A percentile compares a stretch with the other conserved stretches of the same genome.
phyloP scores from a whole-genome alignment of 2,888 invertebrate species.

The Amphiduros pacificus region DNA sequence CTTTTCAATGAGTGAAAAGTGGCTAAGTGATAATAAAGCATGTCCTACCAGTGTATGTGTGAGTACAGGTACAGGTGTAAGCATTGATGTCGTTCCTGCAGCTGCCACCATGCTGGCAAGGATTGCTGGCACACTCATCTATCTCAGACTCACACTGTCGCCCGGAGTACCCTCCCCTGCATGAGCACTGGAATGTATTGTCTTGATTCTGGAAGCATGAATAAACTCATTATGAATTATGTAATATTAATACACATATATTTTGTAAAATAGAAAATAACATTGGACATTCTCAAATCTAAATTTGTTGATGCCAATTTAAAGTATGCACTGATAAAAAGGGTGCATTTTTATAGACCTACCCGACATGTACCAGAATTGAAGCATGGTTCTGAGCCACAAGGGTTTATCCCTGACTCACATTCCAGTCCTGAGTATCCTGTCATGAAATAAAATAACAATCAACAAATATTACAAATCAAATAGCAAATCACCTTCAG shows the following conservation, averaged over 20 bases:
- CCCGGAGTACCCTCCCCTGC: conserved; percentile 22
- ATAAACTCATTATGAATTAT: too few relatives aligned
- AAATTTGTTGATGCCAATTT: too few relatives aligned
- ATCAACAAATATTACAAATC: background rate
- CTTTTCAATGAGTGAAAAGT: too few relatives aligned
- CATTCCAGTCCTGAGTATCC: conserved; percentile 35
- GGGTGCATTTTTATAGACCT: conserved; percentile 13
- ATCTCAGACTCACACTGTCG: conserved; percentile 34
- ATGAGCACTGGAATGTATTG: too few relatives aligned
- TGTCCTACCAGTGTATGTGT: conserved; percentile 30
- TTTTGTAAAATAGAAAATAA: too few relatives aligned
- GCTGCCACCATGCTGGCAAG: conserved; percentile 37
- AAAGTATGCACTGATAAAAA: too few relatives aligned
- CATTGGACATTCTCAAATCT: too few relatives aligned
- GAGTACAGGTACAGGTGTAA: conserved; percentile 29
- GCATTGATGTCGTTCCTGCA: conserved; percentile 29
- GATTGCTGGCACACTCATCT: conserved; percentile 35
- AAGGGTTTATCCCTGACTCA: conserved; percentile 33
- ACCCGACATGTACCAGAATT: conserved; percentile 49
- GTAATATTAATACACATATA: too few relatives aligned
- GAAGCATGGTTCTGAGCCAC: conserved; percentile 35
- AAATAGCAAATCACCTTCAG: too few relatives aligned
- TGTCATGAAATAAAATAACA: conserved; percentile 5
- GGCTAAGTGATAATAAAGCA: too few relatives aligned
- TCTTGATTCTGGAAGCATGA: too few relatives aligned